Conservation (phyloP, 2,797 vertebrate genomes). For the Alectoris magna region DNA sequence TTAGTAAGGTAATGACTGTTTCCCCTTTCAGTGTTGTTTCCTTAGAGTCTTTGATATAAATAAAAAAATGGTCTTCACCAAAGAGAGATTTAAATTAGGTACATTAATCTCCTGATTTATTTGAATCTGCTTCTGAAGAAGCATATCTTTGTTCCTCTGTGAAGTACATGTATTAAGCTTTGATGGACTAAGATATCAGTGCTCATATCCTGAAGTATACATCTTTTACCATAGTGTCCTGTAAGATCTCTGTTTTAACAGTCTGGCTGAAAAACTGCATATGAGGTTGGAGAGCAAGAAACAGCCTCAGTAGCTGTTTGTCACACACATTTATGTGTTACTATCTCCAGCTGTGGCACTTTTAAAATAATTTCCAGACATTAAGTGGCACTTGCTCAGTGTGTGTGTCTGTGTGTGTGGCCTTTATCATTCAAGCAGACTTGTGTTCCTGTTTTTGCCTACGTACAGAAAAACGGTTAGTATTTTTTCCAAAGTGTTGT, state of each 20-base stretch:
- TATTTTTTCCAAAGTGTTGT: background rate
- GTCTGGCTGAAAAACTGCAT: background rate
- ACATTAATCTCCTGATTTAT: background rate
- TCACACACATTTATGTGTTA: background rate
- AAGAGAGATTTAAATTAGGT: background rate
- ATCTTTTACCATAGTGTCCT: background rate
- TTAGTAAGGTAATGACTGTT: background rate
- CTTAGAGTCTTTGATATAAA: background rate
- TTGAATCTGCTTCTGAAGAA: background rate
- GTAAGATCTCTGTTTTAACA: background rate
- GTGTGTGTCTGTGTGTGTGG: background rate
- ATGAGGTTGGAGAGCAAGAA: background rate
- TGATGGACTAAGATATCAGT: background rate
- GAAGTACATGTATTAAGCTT: background rate
- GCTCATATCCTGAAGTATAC: background rate
- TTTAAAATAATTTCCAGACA: conserved; percentile 1
- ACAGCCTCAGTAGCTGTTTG: background rate
- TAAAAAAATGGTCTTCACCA: background rate
- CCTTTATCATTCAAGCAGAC: background rate
- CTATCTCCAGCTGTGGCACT: conserved; percentile 28
- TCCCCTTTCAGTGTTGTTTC: conserved; percentile 11
- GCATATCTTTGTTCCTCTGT: background rate
- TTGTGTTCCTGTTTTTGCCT: conserved; percentile 13
- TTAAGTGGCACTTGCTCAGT: background rate
- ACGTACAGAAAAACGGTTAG: background rate